Evolutionary conservation across 2,888 invertebrate species (phyloP).

Genomic region (Cantharis rufa): DNA sequence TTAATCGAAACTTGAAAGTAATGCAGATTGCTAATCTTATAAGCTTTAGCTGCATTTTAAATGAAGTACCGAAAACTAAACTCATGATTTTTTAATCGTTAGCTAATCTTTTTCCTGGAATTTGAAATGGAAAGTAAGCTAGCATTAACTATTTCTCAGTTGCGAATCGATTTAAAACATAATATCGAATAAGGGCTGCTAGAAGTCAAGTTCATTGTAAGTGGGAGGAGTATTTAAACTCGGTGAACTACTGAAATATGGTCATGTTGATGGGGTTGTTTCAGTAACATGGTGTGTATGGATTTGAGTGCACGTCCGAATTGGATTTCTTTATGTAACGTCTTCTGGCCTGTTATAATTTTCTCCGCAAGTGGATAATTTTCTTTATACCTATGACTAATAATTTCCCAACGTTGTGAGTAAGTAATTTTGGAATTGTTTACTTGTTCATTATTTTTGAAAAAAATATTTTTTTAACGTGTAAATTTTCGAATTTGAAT

Average conservation of each 20-base stretch:
- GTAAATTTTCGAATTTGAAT: too few relatives aligned
- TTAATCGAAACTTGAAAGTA: background rate
- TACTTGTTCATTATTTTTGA: too few relatives aligned
- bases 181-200: slow-evolving; percentile 32
- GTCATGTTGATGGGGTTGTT: slow-evolving; percentile 25
- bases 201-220: slow-evolving; percentile 39
- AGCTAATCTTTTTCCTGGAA: slow-evolving; percentile 5
- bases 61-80: background rate
- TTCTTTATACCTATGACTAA: background rate
- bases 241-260: slow-evolving; percentile 28
- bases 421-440: background rate
- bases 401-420: background rate
- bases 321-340: background rate
- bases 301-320: background rate
- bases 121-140: slow-evolving; percentile 22
- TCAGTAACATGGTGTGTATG: slow-evolving; percentile 2
- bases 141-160: slow-evolving; percentile 22
- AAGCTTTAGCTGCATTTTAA: background rate
- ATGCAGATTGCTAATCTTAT: background rate
- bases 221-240: slow-evolving; percentile 32
- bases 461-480: too few relatives aligned
- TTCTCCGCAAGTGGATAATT: background rate
- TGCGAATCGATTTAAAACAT: slow-evolving; percentile 33
- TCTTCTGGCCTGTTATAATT: background rate
- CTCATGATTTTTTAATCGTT: background rate